Base-by-base conservation (phyloP, 2,888 invertebrate genomes). In the Heliconius hortense region DNA sequence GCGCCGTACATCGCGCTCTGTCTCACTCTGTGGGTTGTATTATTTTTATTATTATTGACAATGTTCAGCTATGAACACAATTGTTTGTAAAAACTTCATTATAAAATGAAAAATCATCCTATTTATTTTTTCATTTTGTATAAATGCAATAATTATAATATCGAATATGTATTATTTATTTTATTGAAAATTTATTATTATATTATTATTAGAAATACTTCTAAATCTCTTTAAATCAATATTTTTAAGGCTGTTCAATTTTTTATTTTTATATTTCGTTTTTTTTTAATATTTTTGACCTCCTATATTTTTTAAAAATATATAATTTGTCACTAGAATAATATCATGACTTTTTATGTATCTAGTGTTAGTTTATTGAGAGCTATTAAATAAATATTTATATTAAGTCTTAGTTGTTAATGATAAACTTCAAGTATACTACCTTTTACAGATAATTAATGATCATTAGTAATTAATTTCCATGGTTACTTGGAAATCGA, bases 371-470 rank as follows among this genome's bases (percentile, higher is more conserved):
- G 67, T 71, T 76, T 62, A 76, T 70, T 74, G 77, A 76, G 77
- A 74, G 77, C 77, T 77, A 77, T 77, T 77, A 77, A 74, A 68
- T 77, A 72, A 67, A 71, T 77, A 76, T 68, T 72, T 73, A 76
- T 56, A 73, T 28, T 76, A 76, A 72, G 73, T 43, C 62, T 31
- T 71, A 77, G 67, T 53, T 62, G 39, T 64, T 63, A 59, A 63
- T 62, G n/a, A 68, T 63, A 48, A 62, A 60, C 35, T 35, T 63
- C 39, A 43, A 39, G 68, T 74, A 69, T 69, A 68, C 26, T 60
- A 59, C 60, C 28, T 62, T 43, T 26, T 69, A 69, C 53, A 24
- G 39, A 35, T 62, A n/a, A 39, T 43, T 71, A 43, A 60, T 71
- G 5, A 18, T 31, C n/a, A 60, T 60, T 18, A 53, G n/a, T 69